Evolutionary conservation across 2,797 vertebrate genomes (phyloP).

Genomic region (Myiotriccus ornatus): DNA sequence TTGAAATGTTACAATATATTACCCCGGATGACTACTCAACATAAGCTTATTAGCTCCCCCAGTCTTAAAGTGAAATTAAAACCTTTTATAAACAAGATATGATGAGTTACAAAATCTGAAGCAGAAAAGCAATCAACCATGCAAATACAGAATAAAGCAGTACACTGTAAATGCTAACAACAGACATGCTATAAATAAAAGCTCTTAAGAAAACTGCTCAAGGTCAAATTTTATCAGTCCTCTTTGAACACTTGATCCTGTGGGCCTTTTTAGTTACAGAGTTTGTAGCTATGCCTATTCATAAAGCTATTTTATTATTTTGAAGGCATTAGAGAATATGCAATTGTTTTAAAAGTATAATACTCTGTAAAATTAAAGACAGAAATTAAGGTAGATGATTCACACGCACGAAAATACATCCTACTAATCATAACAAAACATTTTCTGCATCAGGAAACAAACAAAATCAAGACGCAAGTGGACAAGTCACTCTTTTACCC

Average conservation of each 20-base stretch:
- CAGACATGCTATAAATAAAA: constrained; percentile 45
- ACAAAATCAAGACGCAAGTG: neutral
- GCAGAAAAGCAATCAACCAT: constrained; percentile 33
- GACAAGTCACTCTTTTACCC: neutral
- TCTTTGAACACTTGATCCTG: neutral
- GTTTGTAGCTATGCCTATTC: neutral
- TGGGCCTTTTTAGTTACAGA: neutral
- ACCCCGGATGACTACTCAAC: neutral
- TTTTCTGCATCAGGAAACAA: neutral
- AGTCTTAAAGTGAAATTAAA: constrained; percentile 35
- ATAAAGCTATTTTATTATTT: neutral
- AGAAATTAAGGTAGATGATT: neutral
- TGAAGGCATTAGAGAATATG: neutral
- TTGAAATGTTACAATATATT: constrained; percentile 11
- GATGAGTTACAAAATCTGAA: constrained; percentile 26
- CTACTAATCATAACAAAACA: neutral
- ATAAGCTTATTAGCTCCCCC: neutral
- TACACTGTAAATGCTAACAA: constrained; percentile 29
- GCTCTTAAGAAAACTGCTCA: constrained; percentile 17
- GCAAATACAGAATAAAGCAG: constrained; percentile 37
- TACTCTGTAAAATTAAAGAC: neutral
- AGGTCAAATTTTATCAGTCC: constrained; percentile 30
- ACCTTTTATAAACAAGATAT: constrained; percentile 17
- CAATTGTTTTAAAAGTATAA: neutral
- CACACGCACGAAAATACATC: neutral